Conservation (phyloP, 64 coral and sea anemone species). For the Dendronephthya gigantea region DNA sequence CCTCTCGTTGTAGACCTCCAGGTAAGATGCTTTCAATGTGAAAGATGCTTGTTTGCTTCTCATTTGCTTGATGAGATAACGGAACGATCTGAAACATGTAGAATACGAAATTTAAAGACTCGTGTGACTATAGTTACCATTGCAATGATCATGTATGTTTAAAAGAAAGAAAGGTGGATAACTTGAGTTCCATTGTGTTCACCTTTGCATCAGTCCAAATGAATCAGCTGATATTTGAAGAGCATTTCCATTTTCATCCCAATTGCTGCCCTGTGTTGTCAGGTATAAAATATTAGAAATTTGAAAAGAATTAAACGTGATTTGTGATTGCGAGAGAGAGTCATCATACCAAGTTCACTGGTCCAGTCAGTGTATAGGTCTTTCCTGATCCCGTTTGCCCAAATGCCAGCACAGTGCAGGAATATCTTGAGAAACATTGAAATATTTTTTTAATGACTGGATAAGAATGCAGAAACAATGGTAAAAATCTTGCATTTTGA, state of each 20-base stretch:
- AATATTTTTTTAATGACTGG: background rate
- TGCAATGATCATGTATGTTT: no score
- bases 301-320: no score
- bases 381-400: conserved; percentile 98
- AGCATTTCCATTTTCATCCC: background rate
- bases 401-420: conserved; percentile 94
- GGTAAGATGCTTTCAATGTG: conserved; percentile 68
- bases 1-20: conserved; percentile 98
- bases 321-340: no score
- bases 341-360: conserved; percentile 55
- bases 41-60: conserved; percentile 41
- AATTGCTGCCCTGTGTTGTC: background rate
- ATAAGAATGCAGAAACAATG: no score
- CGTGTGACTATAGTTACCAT: no score
- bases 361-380: conserved; percentile 88
- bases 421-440: conserved; percentile 49
- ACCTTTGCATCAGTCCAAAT: conserved; percentile 11
- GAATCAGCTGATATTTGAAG: background rate
- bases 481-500: no score
- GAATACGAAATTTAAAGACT: background rate
- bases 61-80: conserved; percentile 82
- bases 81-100: conserved; percentile 53
- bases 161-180: no score
- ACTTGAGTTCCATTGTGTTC: background rate
- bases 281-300: background rate